phyloP scores from a whole-genome alignment of 2,888 invertebrate genomes.

The Margaritifera margaritifera region DNA sequence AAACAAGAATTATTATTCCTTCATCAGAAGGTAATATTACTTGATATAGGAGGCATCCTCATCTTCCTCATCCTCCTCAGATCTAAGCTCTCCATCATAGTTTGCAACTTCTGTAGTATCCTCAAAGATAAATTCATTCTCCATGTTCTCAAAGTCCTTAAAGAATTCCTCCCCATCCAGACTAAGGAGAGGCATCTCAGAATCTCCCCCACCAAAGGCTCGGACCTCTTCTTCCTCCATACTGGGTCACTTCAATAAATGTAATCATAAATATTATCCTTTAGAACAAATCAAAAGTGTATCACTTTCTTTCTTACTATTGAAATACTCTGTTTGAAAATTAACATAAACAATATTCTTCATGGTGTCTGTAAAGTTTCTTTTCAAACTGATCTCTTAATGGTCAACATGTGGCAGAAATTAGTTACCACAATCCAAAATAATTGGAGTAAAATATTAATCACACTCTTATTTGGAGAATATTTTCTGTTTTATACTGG shows the following conservation, averaged over 20 bases:
- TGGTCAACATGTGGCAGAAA: no score
- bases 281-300: no score
- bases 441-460: no score
- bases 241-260: background rate
- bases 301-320: no score
- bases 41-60: constrained; percentile 39
- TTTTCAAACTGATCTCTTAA: no score
- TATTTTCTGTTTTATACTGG: no score
- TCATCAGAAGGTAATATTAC: constrained; percentile 21
- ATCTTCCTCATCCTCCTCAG: constrained; percentile 50
- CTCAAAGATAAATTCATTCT: constrained; percentile 40
- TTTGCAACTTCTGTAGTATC: constrained; percentile 50
- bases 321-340: no score
- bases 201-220: constrained; percentile 2
- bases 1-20: background rate
- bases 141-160: constrained; percentile 41
- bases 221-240: constrained; percentile 1
- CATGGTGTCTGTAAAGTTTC: no score
- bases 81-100: constrained; percentile 48
- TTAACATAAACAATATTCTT: no score
- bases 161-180: constrained; percentile 43
- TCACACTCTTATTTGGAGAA: no score
- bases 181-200: constrained; percentile 33
- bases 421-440: no score
- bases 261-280: no score